Evolutionary conservation across 2,113 vertebrate genomes (phyloP).

Genomic region (Chaetodon auriga): DNA sequence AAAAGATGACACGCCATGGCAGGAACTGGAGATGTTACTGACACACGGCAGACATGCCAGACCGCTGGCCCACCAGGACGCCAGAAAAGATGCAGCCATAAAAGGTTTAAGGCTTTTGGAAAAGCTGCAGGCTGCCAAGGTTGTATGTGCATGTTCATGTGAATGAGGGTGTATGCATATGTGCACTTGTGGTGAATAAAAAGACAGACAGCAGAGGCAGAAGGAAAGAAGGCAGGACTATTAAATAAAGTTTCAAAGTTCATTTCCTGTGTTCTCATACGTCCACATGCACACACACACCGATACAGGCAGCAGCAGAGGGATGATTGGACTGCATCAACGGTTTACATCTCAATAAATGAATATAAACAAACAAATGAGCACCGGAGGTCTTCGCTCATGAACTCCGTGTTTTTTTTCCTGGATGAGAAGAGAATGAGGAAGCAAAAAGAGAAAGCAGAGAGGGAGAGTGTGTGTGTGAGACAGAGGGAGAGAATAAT

Average conservation of each 20-base stretch:
- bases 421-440: not conserved
- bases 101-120: not conserved
- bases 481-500: not conserved
- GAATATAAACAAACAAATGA: constrained; percentile 64
- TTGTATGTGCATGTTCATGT: not conserved
- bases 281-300: not conserved
- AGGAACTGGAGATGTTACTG: not conserved
- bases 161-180: not conserved
- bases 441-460: not conserved
- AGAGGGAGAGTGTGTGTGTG: not conserved
- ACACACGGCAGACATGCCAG: not conserved
- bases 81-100: not conserved
- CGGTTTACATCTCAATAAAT: constrained; percentile 48
- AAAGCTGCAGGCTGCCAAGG: not conserved
- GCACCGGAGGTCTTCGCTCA: constrained; percentile 23
- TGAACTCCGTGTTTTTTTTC: not conserved
- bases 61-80: not conserved
- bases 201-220: not conserved
- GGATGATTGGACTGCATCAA: constrained; percentile 18
- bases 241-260: constrained; percentile 33
- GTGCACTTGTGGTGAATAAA: not conserved
- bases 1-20: not conserved
- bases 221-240: not conserved
- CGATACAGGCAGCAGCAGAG: constrained; percentile 12
- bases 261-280: constrained; percentile 1